A percentile compares a stretch with the other conserved stretches of the same genome.
Conservation (phyloP, 2,888 invertebrate genomes). For the Cryptocheilus praepositus region DNA sequence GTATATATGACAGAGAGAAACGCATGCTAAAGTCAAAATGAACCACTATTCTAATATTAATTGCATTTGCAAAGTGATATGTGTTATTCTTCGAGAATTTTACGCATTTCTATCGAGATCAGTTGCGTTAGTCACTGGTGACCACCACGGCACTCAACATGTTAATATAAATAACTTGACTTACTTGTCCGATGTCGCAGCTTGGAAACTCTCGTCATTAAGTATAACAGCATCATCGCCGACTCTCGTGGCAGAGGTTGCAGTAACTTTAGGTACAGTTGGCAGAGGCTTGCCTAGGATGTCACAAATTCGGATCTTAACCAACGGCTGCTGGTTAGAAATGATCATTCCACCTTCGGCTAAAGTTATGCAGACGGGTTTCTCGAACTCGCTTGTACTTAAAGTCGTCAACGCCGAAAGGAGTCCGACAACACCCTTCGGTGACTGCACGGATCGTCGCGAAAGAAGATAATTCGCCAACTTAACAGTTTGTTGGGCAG, state of each 20-base stretch:
- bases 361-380: slow-evolving; percentile 89
- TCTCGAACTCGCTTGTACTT: slow-evolving; percentile 81
- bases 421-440: slow-evolving; percentile 88
- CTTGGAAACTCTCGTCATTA: slow-evolving; percentile 78
- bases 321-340: slow-evolving; percentile 83
- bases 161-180: slow-evolving; percentile 6
- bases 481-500: slow-evolving; percentile 88
- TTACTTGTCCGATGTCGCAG: slow-evolving; percentile 71
- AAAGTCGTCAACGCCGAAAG: slow-evolving; percentile 86
- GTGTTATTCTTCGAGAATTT: too few species aligned
- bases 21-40: too few species aligned
- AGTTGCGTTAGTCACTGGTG: too few species aligned
- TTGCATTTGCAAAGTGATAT: too few species aligned
- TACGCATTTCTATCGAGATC: too few species aligned
- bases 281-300: slow-evolving; percentile 84
- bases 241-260: slow-evolving; percentile 84
- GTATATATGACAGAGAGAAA: too few species aligned
- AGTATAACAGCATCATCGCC: slow-evolving; percentile 86
- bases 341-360: slow-evolving; percentile 85
- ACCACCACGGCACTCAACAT: too few species aligned
- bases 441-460: slow-evolving; percentile 90
- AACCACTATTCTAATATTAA: too few species aligned
- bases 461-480: slow-evolving; percentile 93
- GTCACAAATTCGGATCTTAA: slow-evolving; percentile 85
- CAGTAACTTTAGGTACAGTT: slow-evolving; percentile 81